A percentile compares a stretch with the other conserved stretches of the same genome.
phyloP scores from a whole-genome alignment of 1,140 invertebrate genomes.

The Aphis gossypii region DNA sequence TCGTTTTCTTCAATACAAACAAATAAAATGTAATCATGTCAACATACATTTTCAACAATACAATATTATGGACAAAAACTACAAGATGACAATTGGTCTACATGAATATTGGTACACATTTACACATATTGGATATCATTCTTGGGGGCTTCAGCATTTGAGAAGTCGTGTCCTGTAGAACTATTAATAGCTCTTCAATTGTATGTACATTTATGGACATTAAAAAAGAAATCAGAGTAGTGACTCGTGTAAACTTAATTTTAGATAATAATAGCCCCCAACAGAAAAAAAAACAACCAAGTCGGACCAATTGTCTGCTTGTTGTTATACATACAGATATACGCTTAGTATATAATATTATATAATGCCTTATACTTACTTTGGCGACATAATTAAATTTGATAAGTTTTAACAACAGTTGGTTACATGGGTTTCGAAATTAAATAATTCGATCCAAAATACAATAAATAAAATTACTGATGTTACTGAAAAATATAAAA shows the following conservation, averaged over 20 bases:
- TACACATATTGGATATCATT: not conserved
- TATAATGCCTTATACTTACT: not conserved
- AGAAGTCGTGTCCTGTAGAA: not conserved
- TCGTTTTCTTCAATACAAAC: not conserved
- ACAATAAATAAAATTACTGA: not conserved
- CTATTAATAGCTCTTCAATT: not conserved
- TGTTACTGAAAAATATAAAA: too few relatives aligned
- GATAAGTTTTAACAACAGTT: not conserved
- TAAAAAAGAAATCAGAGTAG: too few relatives aligned
- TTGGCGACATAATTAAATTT: not conserved
- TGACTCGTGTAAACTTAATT: not conserved
- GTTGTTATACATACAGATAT: not conserved
- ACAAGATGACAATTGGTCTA: not conserved
- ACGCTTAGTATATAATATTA: not conserved
- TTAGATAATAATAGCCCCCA: not conserved
- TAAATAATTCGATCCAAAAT: not conserved
- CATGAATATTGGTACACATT: not conserved
- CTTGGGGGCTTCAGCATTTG: not conserved
- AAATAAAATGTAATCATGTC: not conserved
- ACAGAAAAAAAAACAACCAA: not conserved
- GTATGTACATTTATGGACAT: too few relatives aligned
- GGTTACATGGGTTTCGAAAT: not conserved
- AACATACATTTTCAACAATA: not conserved
- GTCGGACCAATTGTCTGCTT: not conserved
- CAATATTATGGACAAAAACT: not conserved